These are phyloP conservation scores for Philopedon plagiatum DNA, from an alignment of 2,888 invertebrate genomes.

Conservation along the genomic window DNA sequence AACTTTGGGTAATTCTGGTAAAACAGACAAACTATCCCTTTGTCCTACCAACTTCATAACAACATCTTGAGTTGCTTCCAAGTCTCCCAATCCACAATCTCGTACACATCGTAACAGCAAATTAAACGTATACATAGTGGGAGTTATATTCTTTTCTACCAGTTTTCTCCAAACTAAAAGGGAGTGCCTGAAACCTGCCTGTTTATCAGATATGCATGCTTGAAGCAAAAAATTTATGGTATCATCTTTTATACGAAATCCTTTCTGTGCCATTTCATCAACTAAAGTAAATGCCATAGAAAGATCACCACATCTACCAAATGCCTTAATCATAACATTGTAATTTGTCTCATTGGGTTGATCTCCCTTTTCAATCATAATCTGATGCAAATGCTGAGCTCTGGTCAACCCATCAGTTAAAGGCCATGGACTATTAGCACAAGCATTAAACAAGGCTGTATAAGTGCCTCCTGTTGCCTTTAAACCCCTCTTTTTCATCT, in stretches of 20 bases:
- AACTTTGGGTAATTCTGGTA: background rate
- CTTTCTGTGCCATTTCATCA: conserved; percentile 84
- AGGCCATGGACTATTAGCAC: conserved; percentile 83
- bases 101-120: conserved; percentile 83
- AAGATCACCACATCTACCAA: conserved; percentile 86
- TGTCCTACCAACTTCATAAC: conserved; percentile 54
- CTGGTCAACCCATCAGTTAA: conserved; percentile 77
- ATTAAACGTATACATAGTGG: conserved; percentile 84
- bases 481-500: conserved; percentile 84
- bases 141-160: conserved; percentile 75
- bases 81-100: conserved; percentile 85
- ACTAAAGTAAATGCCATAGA: conserved; percentile 84
- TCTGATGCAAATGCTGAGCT: conserved; percentile 76
- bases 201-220: conserved; percentile 84
- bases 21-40: background rate
- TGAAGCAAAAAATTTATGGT: conserved; percentile 87
- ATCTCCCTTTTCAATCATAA: conserved; percentile 79
- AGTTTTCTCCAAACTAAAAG: conserved; percentile 91
- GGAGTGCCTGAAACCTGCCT: conserved; percentile 86
- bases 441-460: conserved; percentile 90
- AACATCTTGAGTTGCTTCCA: conserved; percentile 72
- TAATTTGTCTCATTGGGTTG: conserved; percentile 84
- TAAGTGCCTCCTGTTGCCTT: conserved; percentile 81
- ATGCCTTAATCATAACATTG: conserved; percentile 93
- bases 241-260: conserved; percentile 74